These are phyloP conservation scores for Apostichopus parvimensis DNA, from an alignment of 35 echinoderm and acorn worm species.

Conservation along the genomic window DNA sequence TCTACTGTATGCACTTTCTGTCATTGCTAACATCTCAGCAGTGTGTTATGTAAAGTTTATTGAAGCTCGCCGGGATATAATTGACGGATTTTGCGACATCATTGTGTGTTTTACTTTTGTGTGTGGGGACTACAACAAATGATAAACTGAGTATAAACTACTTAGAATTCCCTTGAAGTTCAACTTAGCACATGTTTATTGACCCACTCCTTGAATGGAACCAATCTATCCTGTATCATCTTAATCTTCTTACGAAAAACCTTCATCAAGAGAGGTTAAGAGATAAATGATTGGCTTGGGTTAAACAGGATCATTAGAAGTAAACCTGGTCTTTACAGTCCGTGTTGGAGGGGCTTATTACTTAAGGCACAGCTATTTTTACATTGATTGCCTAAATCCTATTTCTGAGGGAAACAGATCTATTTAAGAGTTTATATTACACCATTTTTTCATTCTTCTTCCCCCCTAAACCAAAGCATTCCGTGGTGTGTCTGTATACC, in stretches of 20 bases:
- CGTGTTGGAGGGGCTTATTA: not conserved
- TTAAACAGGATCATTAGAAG: not conserved
- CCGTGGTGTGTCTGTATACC: not conserved
- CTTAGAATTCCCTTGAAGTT: not conserved
- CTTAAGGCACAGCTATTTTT: not conserved
- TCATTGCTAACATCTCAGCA: too few species aligned
- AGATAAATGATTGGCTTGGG: not conserved
- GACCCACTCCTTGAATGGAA: not conserved
- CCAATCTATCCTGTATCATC: not conserved
- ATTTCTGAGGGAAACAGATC: not conserved
- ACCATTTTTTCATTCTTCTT: not conserved
- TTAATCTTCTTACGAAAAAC: not conserved
- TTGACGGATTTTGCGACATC: too few species aligned
- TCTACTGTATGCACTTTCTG: too few species aligned
- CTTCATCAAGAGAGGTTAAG: not conserved
- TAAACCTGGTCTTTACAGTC: not conserved
- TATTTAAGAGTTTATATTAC: slow-evolving; percentile 6
- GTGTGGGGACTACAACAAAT: too few species aligned
- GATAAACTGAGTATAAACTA: too few species aligned
- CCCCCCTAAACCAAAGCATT: not conserved
- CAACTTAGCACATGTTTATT: not conserved
- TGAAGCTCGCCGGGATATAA: too few species aligned
- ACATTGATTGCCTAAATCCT: not conserved
- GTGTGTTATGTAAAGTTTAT: too few species aligned
- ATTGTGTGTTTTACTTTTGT: too few species aligned